These are phyloP conservation scores for Thamnaconus septentrionalis DNA, from an alignment of 2,113 vertebrate genomes.

Conservation along the genomic window DNA sequence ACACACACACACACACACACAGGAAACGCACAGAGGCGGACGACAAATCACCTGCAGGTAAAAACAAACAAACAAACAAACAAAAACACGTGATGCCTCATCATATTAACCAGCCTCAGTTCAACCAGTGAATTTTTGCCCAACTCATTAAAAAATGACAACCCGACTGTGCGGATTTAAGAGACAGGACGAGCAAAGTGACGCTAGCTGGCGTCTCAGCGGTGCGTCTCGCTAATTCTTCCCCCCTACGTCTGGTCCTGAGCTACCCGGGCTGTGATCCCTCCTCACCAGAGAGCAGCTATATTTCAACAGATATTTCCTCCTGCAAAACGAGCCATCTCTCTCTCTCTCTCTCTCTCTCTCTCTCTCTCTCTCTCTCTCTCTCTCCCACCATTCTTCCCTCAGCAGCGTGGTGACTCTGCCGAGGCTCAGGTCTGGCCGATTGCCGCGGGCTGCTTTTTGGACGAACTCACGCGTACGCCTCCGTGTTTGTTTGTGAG, in stretches of 20 bases:
- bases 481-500: conserved; percentile 73
- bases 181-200: conserved; percentile 52
- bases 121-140: conserved; percentile 39
- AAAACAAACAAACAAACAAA: too few species aligned
- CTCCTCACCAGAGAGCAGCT: conserved; percentile 50
- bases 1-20: too few species aligned
- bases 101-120: conserved; percentile 28
- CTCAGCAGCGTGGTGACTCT: conserved; percentile 58
- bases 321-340: conserved; percentile 50
- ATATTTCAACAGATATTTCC: conserved; percentile 54
- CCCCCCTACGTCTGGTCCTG: conserved; percentile 40
- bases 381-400: conserved; percentile 50
- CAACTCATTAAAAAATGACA: conserved; percentile 50
- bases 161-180: conserved; percentile 51
- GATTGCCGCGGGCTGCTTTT: conserved; percentile 73
- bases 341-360: conserved; percentile 42
- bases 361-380: conserved; percentile 45
- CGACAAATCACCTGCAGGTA: too few species aligned
- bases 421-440: conserved; percentile 68
- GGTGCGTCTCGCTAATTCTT: conserved; percentile 56
- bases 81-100: too few species aligned
- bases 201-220: conserved; percentile 60
- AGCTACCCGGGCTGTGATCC: conserved; percentile 57
- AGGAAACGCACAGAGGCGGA: too few species aligned
- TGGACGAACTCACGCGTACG: conserved; percentile 68